Percentiles rank a stretch among this genome's conserved stretches.
phyloP scores from a whole-genome alignment of 2,113 vertebrate species.

The Empidonax alnorum region DNA sequence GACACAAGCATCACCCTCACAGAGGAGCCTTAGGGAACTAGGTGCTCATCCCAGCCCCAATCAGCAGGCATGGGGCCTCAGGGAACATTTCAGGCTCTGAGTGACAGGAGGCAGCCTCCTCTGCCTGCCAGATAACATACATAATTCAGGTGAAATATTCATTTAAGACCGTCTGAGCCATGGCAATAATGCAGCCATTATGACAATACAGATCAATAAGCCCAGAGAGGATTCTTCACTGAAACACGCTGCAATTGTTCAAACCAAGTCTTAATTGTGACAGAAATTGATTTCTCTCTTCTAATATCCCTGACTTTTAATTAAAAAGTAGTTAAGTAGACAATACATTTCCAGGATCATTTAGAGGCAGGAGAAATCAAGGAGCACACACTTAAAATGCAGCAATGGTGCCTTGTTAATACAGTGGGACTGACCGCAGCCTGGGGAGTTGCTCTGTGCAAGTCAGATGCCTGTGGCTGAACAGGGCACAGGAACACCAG shows the following conservation, averaged over 20 bases:
- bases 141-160: constrained; percentile 18
- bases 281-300: constrained; percentile 62
- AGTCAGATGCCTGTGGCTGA: background rate
- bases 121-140: background rate
- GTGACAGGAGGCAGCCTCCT: background rate
- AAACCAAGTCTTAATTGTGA: constrained; percentile 53
- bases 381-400: background rate
- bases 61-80: fast-evolving
- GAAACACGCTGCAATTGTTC: constrained; percentile 34
- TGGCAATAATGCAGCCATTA: constrained; percentile 26
- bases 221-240: constrained; percentile 30
- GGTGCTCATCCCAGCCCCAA: background rate
- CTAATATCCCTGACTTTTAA: constrained; percentile 65
- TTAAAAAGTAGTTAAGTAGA: constrained; percentile 63
- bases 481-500: background rate
- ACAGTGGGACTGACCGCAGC: background rate
- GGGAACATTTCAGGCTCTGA: background rate
- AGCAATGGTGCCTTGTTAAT: background rate
- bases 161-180: background rate
- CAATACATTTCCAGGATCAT: constrained; percentile 26
- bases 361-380: constrained; percentile 7
- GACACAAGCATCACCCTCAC: fast-evolving
- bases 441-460: background rate
- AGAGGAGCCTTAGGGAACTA: fast-evolving
- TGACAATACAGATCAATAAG: constrained; percentile 62